These are phyloP conservation scores for Coregonus suidteri DNA, from an alignment of 2,797 vertebrate species.

Conservation along the genomic window DNA sequence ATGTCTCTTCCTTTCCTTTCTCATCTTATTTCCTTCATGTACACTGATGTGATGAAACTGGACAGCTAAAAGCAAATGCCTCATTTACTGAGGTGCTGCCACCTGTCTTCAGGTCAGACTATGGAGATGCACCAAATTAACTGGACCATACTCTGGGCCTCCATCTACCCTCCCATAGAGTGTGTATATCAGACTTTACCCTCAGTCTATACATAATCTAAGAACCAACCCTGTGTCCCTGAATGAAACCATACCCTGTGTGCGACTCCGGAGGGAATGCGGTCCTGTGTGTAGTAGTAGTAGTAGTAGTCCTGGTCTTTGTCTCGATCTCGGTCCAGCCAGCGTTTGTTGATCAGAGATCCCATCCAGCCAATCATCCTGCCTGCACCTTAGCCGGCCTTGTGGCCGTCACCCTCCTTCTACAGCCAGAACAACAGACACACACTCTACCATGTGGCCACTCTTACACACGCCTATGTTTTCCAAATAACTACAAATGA, in stretches of 20 bases:
- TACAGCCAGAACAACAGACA: neutral
- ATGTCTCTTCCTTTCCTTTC: neutral
- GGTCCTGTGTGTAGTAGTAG: constrained; percentile 8
- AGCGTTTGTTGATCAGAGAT: constrained; percentile 58
- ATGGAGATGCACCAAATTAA: too few species aligned
- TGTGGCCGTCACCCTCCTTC: neutral
- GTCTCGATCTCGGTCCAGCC: constrained; percentile 45
- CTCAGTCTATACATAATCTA: too few species aligned
- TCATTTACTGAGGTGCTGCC: neutral
- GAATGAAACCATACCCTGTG: neutral
- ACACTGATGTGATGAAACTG: neutral
- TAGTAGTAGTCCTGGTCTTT: neutral
- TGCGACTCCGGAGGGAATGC: constrained; percentile 18
- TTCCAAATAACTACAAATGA: neutral
- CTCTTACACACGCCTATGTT: too few species aligned
- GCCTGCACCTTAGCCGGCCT: neutral
- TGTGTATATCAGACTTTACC: too few species aligned
- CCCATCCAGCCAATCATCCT: constrained; percentile 69
- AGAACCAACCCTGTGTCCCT: neutral
- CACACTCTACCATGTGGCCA: neutral
- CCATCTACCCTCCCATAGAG: constrained; percentile 32
- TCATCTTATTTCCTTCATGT: neutral
- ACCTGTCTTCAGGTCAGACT: too few species aligned
- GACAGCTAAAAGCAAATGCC: neutral
- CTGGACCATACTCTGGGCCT: too few species aligned